Percentiles rank a stretch among this genome's conserved stretches.
phyloP scores from a whole-genome alignment of 2,888 invertebrate genomes.

The Parnassius apollo region DNA sequence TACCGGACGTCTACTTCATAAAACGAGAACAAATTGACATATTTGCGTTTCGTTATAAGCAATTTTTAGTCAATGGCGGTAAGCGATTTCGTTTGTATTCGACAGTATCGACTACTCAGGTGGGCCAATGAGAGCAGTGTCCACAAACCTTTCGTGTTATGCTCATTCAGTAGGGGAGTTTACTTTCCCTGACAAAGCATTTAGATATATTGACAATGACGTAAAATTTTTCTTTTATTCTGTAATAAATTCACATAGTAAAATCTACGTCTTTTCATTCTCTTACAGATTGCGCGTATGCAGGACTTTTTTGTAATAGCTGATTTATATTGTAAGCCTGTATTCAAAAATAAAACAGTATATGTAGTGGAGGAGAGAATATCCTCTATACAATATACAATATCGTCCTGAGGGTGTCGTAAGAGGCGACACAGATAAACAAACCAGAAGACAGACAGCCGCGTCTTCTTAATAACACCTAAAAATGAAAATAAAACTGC shows the following conservation, averaged over 20 bases:
- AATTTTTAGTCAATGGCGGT: slow-evolving; percentile 24
- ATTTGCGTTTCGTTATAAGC: too few relatives aligned
- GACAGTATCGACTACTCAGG: slow-evolving; percentile 41
- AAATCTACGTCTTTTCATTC: neutral
- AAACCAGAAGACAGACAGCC: too few relatives aligned
- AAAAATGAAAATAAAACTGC: too few relatives aligned
- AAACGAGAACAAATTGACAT: too few relatives aligned
- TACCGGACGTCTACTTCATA: too few relatives aligned
- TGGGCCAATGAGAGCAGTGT: slow-evolving; percentile 57
- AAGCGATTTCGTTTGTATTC: slow-evolving; percentile 22
- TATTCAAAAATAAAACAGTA: too few relatives aligned
- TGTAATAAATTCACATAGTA: slow-evolving; percentile 3
- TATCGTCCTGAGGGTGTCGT: too few relatives aligned
- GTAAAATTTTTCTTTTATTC: slow-evolving; percentile 5
- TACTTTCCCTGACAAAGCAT: slow-evolving; percentile 29
- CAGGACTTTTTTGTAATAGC: neutral
- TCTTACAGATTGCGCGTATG: neutral
- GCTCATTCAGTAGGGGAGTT: slow-evolving; percentile 32
- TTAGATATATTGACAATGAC: slow-evolving; percentile 2
- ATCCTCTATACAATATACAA: too few relatives aligned
- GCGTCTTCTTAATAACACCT: too few relatives aligned
- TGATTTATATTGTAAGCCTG: too few relatives aligned
- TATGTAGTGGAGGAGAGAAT: too few relatives aligned
- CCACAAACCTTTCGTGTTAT: slow-evolving; percentile 42
- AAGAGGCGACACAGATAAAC: too few relatives aligned